A percentile compares a stretch with the other conserved stretches of the same genome.
Conservation (phyloP, 2,888 invertebrate genomes). For the Stenodera caucasica region DNA sequence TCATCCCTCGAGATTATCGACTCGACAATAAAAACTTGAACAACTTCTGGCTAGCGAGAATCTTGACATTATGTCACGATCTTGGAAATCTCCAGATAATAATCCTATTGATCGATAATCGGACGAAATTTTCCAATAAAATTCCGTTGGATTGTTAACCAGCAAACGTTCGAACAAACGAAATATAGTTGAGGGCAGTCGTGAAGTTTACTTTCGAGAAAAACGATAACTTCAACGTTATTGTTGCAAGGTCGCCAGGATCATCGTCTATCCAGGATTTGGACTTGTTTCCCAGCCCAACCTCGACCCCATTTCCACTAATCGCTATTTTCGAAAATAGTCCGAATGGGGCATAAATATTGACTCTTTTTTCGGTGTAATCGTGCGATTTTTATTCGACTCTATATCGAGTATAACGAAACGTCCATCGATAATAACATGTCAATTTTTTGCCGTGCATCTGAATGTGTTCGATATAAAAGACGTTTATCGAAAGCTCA, state of each 20-base stretch:
- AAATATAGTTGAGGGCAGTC: too few relatives aligned
- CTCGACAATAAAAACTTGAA: background rate
- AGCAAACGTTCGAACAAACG: too few relatives aligned
- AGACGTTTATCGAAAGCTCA: background rate
- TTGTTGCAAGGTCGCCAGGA: background rate
- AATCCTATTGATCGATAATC: too few relatives aligned
- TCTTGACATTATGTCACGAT: background rate
- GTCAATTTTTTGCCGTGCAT: background rate
- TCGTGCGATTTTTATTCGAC: too few relatives aligned
- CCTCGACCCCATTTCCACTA: background rate
- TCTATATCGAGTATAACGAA: too few relatives aligned
- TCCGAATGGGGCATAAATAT: too few relatives aligned
- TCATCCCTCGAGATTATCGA: background rate
- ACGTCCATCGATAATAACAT: background rate
- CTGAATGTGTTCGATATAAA: background rate
- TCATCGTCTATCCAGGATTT: background rate
- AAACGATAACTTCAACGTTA: constrained; percentile 17
- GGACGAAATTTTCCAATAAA: too few relatives aligned
- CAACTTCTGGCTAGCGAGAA: too few relatives aligned
- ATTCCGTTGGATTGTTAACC: too few relatives aligned
- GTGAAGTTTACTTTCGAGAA: background rate
- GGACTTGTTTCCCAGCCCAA: background rate
- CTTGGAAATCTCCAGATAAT: background rate
- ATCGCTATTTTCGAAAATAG: too few relatives aligned
- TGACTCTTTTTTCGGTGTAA: too few relatives aligned